Conservation (phyloP, 2,888 invertebrate species). For the Drosophila neotestacea region DNA sequence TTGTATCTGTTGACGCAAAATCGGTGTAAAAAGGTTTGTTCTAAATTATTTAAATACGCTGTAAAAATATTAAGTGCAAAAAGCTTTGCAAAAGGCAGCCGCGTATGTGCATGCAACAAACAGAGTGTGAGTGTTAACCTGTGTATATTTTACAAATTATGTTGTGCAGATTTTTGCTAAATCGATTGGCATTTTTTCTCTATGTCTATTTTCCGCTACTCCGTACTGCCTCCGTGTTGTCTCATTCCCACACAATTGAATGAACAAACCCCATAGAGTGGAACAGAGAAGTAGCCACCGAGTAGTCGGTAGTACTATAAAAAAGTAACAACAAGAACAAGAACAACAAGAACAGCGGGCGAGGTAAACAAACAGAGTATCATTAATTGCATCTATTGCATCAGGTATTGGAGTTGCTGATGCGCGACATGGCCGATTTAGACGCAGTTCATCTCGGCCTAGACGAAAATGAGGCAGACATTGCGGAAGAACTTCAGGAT, state of each 20-base stretch:
- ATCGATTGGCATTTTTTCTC: constrained; percentile 81
- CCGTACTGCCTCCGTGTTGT: constrained; percentile 33
- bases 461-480: constrained; percentile 90
- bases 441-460: constrained; percentile 89
- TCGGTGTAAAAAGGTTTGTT: constrained; percentile 44
- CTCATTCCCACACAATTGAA: constrained; percentile 52
- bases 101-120: constrained; percentile 31
- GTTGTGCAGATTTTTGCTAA: constrained; percentile 57
- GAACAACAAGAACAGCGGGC: constrained; percentile 19
- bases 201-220: constrained; percentile 70
- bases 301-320: constrained; percentile 38
- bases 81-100: constrained; percentile 7
- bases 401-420: constrained; percentile 51
- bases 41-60: constrained; percentile 24
- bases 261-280: constrained; percentile 40
- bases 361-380: constrained; percentile 63
- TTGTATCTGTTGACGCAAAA: constrained; percentile 68
- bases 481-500: constrained; percentile 92
- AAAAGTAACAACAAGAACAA: constrained; percentile 22
- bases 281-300: constrained; percentile 42
- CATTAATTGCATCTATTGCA: constrained; percentile 21
- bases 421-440: constrained; percentile 85
- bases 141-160: constrained; percentile 27
- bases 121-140: constrained; percentile 35
- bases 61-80: constrained; percentile 24